These are phyloP conservation scores for Phymatocera aterrima DNA, from an alignment of 2,888 invertebrate species.

Conservation along the genomic window DNA sequence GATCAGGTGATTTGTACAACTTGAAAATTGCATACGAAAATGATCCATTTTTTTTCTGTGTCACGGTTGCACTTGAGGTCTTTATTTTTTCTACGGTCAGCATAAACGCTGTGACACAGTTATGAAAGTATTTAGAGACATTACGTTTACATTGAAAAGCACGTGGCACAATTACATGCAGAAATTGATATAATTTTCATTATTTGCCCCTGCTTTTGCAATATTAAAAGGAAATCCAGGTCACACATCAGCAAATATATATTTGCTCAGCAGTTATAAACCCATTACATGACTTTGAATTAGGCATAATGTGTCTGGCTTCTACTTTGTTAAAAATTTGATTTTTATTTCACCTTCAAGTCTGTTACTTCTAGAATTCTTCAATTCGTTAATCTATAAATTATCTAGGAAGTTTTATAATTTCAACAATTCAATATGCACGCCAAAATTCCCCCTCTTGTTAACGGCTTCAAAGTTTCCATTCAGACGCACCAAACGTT, in stretches of 20 bases:
- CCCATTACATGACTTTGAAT: not conserved
- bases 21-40: not conserved
- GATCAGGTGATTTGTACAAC: too few species aligned
- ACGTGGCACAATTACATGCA: not conserved
- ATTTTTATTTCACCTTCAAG: too few species aligned
- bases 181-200: not conserved
- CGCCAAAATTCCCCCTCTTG: slow-evolving; percentile 54
- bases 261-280: not conserved
- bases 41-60: not conserved
- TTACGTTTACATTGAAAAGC: not conserved
- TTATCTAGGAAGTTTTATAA: slow-evolving; percentile 27
- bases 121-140: not conserved
- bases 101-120: slow-evolving; percentile 22
- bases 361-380: not conserved
- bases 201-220: slow-evolving; percentile 21
- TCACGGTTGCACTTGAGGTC: too few species aligned
- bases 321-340: not conserved
- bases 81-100: slow-evolving; percentile 11
- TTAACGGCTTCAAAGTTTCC: slow-evolving; percentile 59
- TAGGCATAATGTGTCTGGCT: not conserved
- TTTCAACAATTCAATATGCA: slow-evolving; percentile 39
- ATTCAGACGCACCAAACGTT: slow-evolving; percentile 54
- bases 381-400: not conserved
- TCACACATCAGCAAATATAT: slow-evolving; percentile 37
- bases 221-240: slow-evolving; percentile 6